phyloP scores from a whole-genome alignment of 2,113 vertebrate species.

The Melanostigma gelatinosum region DNA sequence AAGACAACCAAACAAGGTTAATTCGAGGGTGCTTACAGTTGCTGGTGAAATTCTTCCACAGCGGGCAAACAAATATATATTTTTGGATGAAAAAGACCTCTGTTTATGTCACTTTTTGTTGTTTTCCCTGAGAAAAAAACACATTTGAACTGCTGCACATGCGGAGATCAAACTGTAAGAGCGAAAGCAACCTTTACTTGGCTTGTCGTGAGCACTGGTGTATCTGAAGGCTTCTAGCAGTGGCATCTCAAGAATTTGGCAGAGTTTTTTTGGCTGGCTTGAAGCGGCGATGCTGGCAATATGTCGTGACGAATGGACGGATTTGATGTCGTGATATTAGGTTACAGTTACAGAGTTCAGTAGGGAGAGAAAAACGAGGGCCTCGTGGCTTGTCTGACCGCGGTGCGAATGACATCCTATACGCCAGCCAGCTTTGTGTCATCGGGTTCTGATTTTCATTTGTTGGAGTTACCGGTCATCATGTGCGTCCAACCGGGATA shows the following conservation, averaged over 20 bases:
- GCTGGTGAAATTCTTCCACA: constrained; percentile 20
- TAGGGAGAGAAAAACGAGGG: neutral
- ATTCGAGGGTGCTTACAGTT: constrained; percentile 43
- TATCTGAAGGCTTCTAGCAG: constrained; percentile 19
- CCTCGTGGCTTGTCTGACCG: constrained; percentile 20
- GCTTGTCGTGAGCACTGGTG: constrained; percentile 7
- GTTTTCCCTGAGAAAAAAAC: constrained; percentile 39
- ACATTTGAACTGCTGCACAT: constrained; percentile 38
- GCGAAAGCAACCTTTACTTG: constrained; percentile 29
- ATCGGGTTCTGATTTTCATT: constrained; percentile 43
- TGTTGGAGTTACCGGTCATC: constrained; percentile 14
- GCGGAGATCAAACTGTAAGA: constrained; percentile 35
- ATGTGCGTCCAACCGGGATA: constrained; percentile 23
- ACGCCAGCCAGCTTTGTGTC: constrained; percentile 49
- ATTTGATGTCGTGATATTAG: constrained; percentile 56
- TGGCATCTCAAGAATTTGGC: constrained; percentile 54
- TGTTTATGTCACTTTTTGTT: constrained; percentile 50
- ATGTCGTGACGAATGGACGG: constrained; percentile 4
- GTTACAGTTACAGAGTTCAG: constrained; percentile 49
- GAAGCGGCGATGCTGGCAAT: constrained; percentile 13
- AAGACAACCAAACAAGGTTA: constrained; percentile 55
- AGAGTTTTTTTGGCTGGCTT: constrained; percentile 22
- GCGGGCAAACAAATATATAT: constrained; percentile 40
- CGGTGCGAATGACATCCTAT: constrained; percentile 26
- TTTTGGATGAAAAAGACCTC: constrained; percentile 48